Evolutionary conservation across 1,140 invertebrate genomes (phyloP).

Genomic region (Battus philenor): DNA sequence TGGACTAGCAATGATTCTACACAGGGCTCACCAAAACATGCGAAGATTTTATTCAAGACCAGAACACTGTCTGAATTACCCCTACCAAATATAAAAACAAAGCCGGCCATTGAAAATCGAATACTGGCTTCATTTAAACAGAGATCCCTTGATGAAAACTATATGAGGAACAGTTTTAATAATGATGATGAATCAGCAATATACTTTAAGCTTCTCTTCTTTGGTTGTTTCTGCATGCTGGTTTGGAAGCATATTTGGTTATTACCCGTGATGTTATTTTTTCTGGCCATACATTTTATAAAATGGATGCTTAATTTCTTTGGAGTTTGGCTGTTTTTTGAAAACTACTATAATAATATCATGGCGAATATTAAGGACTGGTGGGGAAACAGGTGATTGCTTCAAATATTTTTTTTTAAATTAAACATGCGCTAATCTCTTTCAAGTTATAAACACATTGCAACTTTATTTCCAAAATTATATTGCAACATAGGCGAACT

Average conservation of each 20-base stretch:
- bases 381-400: slow-evolving; percentile 65
- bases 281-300: slow-evolving; percentile 63
- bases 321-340: slow-evolving; percentile 69
- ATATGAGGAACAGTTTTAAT: slow-evolving; percentile 56
- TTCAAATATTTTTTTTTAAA: too few species aligned
- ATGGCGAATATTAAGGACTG: slow-evolving; percentile 51
- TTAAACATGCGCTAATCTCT: too few species aligned
- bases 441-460: too few species aligned
- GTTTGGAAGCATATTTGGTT: slow-evolving; percentile 74
- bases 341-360: slow-evolving; percentile 60
- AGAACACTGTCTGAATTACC: slow-evolving; percentile 68
- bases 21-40: slow-evolving; percentile 46
- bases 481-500: too few species aligned
- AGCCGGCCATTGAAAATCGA: slow-evolving; percentile 56
- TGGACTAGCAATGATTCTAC: slow-evolving; percentile 46
- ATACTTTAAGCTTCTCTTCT: slow-evolving; percentile 69
- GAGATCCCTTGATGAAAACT: slow-evolving; percentile 63
- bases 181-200: slow-evolving; percentile 66
- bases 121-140: slow-evolving; percentile 61
- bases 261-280: slow-evolving; percentile 64
- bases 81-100: slow-evolving; percentile 48
- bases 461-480: too few species aligned
- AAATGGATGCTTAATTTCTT: slow-evolving; percentile 64
- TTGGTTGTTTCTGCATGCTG: slow-evolving; percentile 68
- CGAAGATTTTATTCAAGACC: slow-evolving; percentile 66